Percentiles rank a stretch among this genome's conserved stretches.
Evolutionary conservation across 2,797 vertebrate species (phyloP).

Genomic region (Sebastes minor): DNA sequence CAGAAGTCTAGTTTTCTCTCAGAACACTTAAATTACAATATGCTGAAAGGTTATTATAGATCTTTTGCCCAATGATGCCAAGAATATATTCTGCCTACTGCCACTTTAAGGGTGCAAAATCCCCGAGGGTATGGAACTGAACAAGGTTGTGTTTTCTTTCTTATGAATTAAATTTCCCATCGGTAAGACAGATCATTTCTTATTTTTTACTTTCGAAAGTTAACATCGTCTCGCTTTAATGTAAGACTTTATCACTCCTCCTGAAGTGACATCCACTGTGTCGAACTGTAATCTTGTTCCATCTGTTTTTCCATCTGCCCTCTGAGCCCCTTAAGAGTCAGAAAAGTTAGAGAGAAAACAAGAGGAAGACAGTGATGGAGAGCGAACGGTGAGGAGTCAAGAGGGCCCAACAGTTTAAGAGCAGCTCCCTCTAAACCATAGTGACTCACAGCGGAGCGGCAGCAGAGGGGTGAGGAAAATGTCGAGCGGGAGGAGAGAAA

Average conservation of each 20-base stretch:
- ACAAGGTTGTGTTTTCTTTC: no score
- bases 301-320: slow-evolving; percentile 55
- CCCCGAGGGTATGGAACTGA: no score
- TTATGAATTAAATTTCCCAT: fast-evolving
- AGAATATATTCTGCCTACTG: no score
- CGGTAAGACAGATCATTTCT: no score
- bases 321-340: slow-evolving; percentile 27
- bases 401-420: slow-evolving; percentile 37
- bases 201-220: no score
- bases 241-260: not conserved
- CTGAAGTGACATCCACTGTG: slow-evolving; percentile 14
- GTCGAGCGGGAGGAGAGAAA: slow-evolving; percentile 33
- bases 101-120: no score
- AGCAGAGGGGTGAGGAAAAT: slow-evolving; percentile 40
- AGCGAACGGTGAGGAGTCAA: slow-evolving; percentile 34
- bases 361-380: slow-evolving; percentile 45
- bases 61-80: no score
- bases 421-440: slow-evolving; percentile 23
- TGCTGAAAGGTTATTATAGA: no score
- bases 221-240: not conserved
- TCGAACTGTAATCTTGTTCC: slow-evolving; percentile 32
- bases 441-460: slow-evolving; percentile 29
- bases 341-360: slow-evolving; percentile 43
- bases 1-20: no score
- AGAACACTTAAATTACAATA: no score